These are phyloP conservation scores for Gastrophysa polygoni DNA, from an alignment of 2,888 invertebrate genomes.

Conservation along the genomic window DNA sequence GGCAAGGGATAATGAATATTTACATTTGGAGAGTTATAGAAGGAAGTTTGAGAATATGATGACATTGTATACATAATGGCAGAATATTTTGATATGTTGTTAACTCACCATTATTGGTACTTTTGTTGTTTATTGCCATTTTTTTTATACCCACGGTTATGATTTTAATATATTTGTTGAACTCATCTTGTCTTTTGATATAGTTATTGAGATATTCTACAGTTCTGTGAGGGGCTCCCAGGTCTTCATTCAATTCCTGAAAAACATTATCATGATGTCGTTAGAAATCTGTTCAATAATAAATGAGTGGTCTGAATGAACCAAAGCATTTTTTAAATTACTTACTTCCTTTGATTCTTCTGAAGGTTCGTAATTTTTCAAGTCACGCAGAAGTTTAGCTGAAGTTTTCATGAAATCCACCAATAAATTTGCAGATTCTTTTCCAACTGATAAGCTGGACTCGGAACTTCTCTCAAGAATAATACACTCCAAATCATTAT, in stretches of 20 bases:
- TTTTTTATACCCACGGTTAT: not conserved
- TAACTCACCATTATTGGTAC: not conserved
- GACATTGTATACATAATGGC: no score
- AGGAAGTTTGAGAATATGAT: no score
- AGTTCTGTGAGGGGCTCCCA: not conserved
- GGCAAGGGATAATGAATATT: no score
- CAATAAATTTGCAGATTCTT: not conserved
- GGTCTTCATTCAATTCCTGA: not conserved
- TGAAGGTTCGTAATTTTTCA: not conserved
- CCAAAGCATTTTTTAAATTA: no score
- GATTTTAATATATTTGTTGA: not conserved
- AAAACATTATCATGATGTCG: not conserved
- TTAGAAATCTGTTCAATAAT: no score
- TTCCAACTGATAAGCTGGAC: not conserved
- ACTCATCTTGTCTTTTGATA: not conserved
- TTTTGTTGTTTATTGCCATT: not conserved
- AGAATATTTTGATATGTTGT: no score
- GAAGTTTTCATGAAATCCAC: not conserved
- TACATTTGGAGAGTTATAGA: no score
- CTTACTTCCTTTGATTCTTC: no score
- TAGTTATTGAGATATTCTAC: not conserved
- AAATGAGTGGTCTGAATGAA: no score
- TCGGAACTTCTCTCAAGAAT: not conserved
- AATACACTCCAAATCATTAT: not conserved
- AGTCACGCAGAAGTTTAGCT: not conserved